These are phyloP conservation scores for Monopis laevigella DNA, from an alignment of 2,888 invertebrate genomes.

Conservation along the genomic window DNA sequence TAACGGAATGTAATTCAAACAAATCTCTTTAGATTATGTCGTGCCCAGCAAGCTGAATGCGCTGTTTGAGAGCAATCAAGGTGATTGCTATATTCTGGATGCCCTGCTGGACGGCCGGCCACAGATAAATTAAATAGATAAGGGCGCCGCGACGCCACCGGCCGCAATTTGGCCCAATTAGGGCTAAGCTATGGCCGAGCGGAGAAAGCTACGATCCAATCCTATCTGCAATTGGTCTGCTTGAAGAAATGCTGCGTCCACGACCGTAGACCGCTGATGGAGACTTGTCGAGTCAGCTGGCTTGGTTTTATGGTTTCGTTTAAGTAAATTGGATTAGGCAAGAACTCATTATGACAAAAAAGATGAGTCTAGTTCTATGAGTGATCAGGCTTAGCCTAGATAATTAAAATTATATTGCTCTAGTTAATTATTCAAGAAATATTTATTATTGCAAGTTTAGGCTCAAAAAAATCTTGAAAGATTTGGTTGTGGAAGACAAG, in stretches of 20 bases:
- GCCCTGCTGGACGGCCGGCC: constrained; percentile 17
- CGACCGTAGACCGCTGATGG: constrained; percentile 4
- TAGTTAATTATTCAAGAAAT: no score
- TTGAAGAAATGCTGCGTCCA: constrained; percentile 13
- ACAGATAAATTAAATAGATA: constrained; percentile 49
- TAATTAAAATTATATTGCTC: no score
- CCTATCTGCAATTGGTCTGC: constrained; percentile 16
- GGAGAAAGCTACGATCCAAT: constrained; percentile 25
- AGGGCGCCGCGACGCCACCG: constrained; percentile 28
- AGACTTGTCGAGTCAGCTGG: no score
- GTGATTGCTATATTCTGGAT: constrained; percentile 28
- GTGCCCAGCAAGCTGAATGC: constrained; percentile 4
- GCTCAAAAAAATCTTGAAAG: no score
- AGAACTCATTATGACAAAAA: no score
- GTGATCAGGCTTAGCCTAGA: no score
- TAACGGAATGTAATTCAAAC: no score
- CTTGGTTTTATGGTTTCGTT: no score
- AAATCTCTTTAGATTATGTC: constrained; percentile 4
- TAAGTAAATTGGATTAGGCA: no score
- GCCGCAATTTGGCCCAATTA: constrained; percentile 37
- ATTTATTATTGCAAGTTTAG: no score
- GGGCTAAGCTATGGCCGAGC: constrained; percentile 17
- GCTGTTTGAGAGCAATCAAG: constrained; percentile 13
- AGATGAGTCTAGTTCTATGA: no score
- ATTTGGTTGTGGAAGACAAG: no score